A percentile compares a stretch with the other conserved stretches of the same genome.
Conservation (phyloP, 2,113 vertebrate species). For the Myrmecophaga tridactyla region DNA sequence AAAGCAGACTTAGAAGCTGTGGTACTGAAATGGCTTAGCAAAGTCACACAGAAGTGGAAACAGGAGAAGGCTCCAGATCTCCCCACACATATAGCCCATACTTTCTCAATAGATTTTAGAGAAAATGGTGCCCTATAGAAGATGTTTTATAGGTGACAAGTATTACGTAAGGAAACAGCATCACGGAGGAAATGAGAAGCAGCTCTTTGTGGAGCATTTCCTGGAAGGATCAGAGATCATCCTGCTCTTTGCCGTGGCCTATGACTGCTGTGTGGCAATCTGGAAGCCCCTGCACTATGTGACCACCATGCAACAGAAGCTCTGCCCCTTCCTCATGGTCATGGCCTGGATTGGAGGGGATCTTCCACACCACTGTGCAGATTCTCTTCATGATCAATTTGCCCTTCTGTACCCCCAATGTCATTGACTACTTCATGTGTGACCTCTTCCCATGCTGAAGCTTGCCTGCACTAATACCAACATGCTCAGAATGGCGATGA, state of each 20-base stretch:
- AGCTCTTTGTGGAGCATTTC: conserved; percentile 71
- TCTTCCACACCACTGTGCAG: conserved; percentile 52
- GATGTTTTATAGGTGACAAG: background rate
- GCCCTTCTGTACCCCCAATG: conserved; percentile 60
- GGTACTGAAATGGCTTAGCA: background rate
- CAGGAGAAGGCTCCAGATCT: background rate
- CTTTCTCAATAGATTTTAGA: background rate
- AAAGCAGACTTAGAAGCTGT: background rate
- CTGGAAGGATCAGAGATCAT: conserved; percentile 69
- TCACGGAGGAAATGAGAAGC: too few relatives aligned
- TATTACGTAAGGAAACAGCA: background rate
- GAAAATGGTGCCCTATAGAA: background rate
- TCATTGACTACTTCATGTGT: conserved; percentile 75
- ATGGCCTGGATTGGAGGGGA: conserved; percentile 62
- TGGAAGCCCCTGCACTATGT: conserved; percentile 72
- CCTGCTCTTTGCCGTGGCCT: conserved; percentile 72
- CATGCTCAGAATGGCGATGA: conserved; percentile 58
- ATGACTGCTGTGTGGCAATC: conserved; percentile 71
- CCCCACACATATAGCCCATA: accelerated
- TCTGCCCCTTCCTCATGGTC: conserved; percentile 44
- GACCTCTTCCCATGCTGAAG: conserved; percentile 71
- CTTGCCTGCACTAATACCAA: conserved; percentile 69
- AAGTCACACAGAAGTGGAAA: background rate
- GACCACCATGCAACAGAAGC: conserved; percentile 50
- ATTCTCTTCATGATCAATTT: conserved; percentile 61